phyloP scores from a whole-genome alignment of 1,140 invertebrate genomes.

The Bombus pyrosoma region DNA sequence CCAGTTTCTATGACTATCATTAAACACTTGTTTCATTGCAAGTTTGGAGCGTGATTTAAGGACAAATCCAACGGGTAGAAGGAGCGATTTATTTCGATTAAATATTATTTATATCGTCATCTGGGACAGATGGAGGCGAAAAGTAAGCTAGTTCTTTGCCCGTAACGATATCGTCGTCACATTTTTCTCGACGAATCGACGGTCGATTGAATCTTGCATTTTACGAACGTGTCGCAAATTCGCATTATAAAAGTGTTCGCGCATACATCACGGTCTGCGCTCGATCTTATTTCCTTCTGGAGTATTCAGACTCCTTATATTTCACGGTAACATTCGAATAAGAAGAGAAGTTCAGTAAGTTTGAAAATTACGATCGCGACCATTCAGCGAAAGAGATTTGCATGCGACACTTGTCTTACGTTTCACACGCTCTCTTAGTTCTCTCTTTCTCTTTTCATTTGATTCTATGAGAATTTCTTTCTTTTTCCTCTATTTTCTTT shows the following conservation, averaged over 20 bases:
- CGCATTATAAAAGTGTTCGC: neutral
- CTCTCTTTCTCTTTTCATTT: neutral
- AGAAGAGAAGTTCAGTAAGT: slow-evolving; percentile 47
- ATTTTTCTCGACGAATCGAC: neutral
- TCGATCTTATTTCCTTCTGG: slow-evolving; percentile 37
- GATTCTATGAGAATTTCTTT: neutral
- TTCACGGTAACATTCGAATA: slow-evolving; percentile 53
- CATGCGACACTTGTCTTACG: slow-evolving; percentile 14
- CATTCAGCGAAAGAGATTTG: slow-evolving; percentile 43
- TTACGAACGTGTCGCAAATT: slow-evolving; percentile 9
- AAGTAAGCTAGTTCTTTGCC: neutral
- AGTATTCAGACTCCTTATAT: slow-evolving; percentile 28
- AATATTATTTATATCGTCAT: neutral
- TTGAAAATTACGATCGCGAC: slow-evolving; percentile 49
- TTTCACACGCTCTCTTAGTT: neutral
- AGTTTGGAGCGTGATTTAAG: too few relatives aligned
- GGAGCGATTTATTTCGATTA: neutral
- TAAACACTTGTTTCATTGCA: neutral
- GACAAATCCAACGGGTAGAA: too few relatives aligned
- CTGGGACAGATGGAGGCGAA: neutral
- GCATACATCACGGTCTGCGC: neutral
- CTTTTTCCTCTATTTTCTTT: too few relatives aligned
- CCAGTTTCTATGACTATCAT: neutral
- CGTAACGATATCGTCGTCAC: neutral
- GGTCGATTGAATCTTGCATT: neutral